Percentiles rank a stretch among this genome's conserved stretches.
Conservation (phyloP, 2,113 vertebrate genomes). For the Hemichromis elongatus region DNA sequence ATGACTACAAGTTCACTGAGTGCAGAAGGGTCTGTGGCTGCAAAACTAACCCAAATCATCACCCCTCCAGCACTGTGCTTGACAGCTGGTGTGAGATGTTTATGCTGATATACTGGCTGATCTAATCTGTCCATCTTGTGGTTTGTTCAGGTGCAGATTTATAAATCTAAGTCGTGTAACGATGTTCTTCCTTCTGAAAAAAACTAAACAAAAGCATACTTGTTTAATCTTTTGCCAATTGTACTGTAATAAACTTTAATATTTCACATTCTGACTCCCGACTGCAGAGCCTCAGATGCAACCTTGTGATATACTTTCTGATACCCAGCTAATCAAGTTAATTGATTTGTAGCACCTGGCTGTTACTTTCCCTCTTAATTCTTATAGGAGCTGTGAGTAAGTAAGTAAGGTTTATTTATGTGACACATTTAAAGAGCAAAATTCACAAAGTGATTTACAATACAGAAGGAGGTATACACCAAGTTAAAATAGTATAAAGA, state of each 20-base stretch:
- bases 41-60: no score
- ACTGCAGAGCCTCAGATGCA: background rate
- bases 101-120: no score
- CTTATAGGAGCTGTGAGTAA: accelerated
- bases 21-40: no score
- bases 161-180: no score
- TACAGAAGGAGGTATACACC: no score
- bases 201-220: background rate
- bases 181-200: background rate
- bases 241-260: background rate
- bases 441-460: no score
- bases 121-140: no score
- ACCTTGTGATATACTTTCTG: background rate
- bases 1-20: no score
- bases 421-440: background rate
- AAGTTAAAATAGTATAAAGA: background rate
- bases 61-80: no score
- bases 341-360: background rate
- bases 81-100: no score
- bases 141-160: no score
- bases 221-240: background rate
- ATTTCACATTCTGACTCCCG: background rate
- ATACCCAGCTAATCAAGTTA: background rate
- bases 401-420: background rate
- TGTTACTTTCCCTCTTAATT: background rate